These are phyloP conservation scores for Drosophila serrata DNA, from an alignment of 1,140 invertebrate genomes.

Conservation along the genomic window DNA sequence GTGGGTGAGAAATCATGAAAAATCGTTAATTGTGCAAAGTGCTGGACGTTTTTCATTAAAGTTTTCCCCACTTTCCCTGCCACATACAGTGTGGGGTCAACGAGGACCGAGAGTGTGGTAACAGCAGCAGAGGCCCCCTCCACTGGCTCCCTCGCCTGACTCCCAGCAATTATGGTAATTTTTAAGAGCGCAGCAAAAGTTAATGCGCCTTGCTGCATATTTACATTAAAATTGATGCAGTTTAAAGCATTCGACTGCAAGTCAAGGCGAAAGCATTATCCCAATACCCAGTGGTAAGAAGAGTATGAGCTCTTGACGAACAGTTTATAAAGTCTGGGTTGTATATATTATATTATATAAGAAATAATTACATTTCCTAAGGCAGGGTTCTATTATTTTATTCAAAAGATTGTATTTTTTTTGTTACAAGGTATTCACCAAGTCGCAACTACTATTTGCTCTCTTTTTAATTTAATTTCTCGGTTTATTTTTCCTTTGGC, in stretches of 20 bases:
- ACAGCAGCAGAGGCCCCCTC: conserved; percentile 8
- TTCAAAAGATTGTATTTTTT: background rate
- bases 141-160: conserved; percentile 45
- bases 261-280: conserved; percentile 37
- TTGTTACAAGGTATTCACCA: background rate
- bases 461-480: conserved; percentile 1
- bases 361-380: no score
- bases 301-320: no score
- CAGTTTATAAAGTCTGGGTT: background rate
- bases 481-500: conserved; percentile 4
- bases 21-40: conserved; percentile 82
- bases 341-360: no score
- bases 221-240: conserved; percentile 80
- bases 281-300: conserved; percentile 1
- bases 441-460: background rate
- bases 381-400: background rate
- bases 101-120: background rate
- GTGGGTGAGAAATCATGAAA: conserved; percentile 68
- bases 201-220: conserved; percentile 76
- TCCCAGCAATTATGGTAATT: conserved; percentile 76
- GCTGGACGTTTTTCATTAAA: conserved; percentile 72
- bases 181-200: conserved; percentile 69
- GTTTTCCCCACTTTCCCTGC: conserved; percentile 29
- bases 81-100: background rate
- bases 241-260: conserved; percentile 62